Conservation (phyloP, 2,888 invertebrate genomes). For the Hoplodrina ambigua region DNA sequence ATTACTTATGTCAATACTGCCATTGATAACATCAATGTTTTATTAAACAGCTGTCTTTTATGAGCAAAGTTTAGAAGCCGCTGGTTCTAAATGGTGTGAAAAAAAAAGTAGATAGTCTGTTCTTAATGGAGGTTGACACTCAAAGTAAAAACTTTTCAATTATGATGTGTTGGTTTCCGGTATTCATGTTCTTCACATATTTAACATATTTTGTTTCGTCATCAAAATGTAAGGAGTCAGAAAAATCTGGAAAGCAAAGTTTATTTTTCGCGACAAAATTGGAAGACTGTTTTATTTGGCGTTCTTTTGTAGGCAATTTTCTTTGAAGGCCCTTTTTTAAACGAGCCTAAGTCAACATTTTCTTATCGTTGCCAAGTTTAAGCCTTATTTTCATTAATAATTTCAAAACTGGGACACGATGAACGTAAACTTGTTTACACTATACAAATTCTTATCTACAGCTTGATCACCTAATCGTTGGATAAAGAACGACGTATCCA, state of each 20-base stretch:
- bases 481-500: conserved; percentile 24
- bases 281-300: neutral
- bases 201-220: neutral
- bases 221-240: neutral
- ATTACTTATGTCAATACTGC: conserved; percentile 68
- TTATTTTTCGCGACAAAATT: conserved; percentile 10
- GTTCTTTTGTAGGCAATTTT: conserved; percentile 4
- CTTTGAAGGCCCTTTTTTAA: conserved; percentile 20
- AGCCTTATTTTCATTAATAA: conserved; percentile 34
- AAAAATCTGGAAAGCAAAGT: neutral
- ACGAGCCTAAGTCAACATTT: conserved; percentile 32
- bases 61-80: conserved; percentile 18
- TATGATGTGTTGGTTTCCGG: neutral
- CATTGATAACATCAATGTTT: conserved; percentile 48
- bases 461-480: conserved; percentile 39
- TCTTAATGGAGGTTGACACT: neutral
- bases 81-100: conserved; percentile 15
- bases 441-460: conserved; percentile 51
- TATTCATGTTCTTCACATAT: neutral
- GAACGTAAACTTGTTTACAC: conserved; percentile 40
- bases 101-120: conserved; percentile 3
- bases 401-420: conserved; percentile 52
- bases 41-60: conserved; percentile 52
- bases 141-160: neutral
- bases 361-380: conserved; percentile 37